Evolutionary conservation across 2,797 vertebrate genomes (phyloP), one percentile per base, ranked within the genome.

Genomic region (Dicrostonyx torquatus): DNA sequence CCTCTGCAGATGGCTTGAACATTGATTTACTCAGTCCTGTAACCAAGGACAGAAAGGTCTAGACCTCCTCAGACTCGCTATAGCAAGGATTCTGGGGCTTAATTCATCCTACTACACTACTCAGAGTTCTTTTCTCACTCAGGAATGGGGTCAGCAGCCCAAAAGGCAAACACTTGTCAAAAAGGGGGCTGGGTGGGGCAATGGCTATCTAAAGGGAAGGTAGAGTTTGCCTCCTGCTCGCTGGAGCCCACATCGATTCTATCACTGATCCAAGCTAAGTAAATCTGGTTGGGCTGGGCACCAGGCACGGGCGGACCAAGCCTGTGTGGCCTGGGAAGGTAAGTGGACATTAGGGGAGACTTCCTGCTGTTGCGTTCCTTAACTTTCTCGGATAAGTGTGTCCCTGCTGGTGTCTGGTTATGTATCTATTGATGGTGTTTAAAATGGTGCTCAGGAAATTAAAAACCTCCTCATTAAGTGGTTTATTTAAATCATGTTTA

Each of bases 401-500:
- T 66, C 45, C 70, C 66, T 84, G 87, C 29, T 6, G 9, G 53
- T n/a, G 34, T 94, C 73, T 77, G n/a, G 85, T 90, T 85, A 29
- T 20, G 5, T 26, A 72, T 11, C 70, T 26, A 66, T 15, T 45
- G 34, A 18, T 50, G 91, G 58, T 2, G 4, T 89, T 88, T 83
- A 79, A 70, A 77, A 62, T 18, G 34, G 64, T 48, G 75, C 50
- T 90, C 24, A 26, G 83, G 80, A 90, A 90, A 92, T 34, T 72
- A 58, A 92, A 72, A 92, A 78, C 83, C 17, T 37, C 20, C 2
- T 31, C 2, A 45, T 48, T 17, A 72, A 77, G 6, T 34, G 66
- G 79, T 76, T 88, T 37, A 55, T 45, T 29, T 79, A 85, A 48
- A 40, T 50, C 45, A 24, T 64, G 40, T 58, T 85, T 53, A n/a